Conservation (phyloP, 1,140 invertebrate genomes). For the Aphelenchoides fujianensis region DNA sequence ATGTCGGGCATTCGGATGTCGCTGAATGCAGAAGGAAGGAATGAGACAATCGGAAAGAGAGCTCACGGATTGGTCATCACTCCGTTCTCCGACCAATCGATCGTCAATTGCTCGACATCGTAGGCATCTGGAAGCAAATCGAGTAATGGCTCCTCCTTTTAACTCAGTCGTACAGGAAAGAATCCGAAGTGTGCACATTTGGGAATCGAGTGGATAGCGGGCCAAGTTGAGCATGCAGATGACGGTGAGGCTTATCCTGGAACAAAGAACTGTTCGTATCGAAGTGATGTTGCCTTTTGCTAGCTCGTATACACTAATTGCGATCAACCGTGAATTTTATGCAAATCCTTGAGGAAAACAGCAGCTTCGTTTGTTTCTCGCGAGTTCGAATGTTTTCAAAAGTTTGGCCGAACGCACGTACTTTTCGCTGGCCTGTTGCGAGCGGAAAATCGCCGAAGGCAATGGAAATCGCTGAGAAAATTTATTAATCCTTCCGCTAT, state of each 20-base stretch:
- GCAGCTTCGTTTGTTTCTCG: too few species aligned
- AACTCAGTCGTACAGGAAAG: slow-evolving; percentile 66
- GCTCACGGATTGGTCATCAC: slow-evolving; percentile 47
- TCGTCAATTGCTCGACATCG: slow-evolving; percentile 50
- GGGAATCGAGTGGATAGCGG: slow-evolving; percentile 68
- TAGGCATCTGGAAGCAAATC: slow-evolving; percentile 59
- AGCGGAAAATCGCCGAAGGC: slow-evolving; percentile 6
- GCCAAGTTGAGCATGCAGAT: slow-evolving; percentile 71
- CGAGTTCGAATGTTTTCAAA: not conserved
- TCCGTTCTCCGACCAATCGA: slow-evolving; percentile 38
- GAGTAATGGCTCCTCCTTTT: too few species aligned
- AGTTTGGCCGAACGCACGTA: not conserved
- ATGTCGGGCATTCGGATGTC: slow-evolving; percentile 59
- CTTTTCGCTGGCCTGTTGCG: too few species aligned
- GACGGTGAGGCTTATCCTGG: slow-evolving; percentile 68
- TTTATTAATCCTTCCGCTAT: slow-evolving; percentile 3
- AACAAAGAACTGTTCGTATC: slow-evolving; percentile 42
- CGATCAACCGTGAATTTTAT: too few species aligned
- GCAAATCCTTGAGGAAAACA: too few species aligned
- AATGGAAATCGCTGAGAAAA: slow-evolving; percentile 7
- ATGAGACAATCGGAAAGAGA: too few species aligned
- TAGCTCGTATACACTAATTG: too few species aligned
- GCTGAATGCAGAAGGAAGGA: too few species aligned
- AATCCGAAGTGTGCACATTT: slow-evolving; percentile 69
- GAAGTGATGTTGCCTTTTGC: too few species aligned